Conservation (phyloP, 2,888 invertebrate species). For the Formica aserva region DNA sequence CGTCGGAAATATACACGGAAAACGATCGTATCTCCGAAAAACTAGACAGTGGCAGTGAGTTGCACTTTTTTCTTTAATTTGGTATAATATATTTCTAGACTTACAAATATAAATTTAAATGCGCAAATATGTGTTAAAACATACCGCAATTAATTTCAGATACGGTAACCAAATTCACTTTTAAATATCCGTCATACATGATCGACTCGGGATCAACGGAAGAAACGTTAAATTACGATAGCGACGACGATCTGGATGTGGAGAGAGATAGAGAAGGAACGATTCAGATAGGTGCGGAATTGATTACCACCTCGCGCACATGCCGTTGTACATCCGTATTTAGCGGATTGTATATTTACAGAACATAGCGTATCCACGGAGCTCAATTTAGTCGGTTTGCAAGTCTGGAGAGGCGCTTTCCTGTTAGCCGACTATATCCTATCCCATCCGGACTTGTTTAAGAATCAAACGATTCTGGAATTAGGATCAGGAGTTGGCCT, state of each 20-base stretch:
- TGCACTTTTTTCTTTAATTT: constrained; percentile 6
- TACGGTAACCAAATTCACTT: constrained; percentile 91
- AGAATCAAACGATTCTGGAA: constrained; percentile 91
- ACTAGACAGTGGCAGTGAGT: constrained; percentile 83
- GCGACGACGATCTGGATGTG: constrained; percentile 91
- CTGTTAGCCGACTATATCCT: constrained; percentile 91
- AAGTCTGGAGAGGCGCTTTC: constrained; percentile 96
- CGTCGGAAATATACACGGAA: constrained; percentile 92
- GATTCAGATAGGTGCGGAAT: constrained; percentile 89
- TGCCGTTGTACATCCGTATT: constrained; percentile 2
- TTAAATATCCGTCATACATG: constrained; percentile 87
- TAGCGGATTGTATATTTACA: constrained; percentile 82
- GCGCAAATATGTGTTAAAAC: background rate
- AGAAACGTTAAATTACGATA: constrained; percentile 86
- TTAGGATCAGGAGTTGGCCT: constrained; percentile 96
- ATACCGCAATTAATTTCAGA: constrained; percentile 86
- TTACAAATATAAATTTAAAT: constrained; percentile 21
- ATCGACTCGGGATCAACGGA: constrained; percentile 71
- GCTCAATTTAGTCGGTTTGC: constrained; percentile 92
- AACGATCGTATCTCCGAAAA: constrained; percentile 86
- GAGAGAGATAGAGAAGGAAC: constrained; percentile 86
- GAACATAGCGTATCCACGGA: constrained; percentile 92
- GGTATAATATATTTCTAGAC: constrained; percentile 28
- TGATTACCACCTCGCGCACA: background rate
- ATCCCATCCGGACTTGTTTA: constrained; percentile 86